Evolutionary conservation across 2,797 vertebrate genomes (phyloP), one percentile per base, ranked within the genome.

Genomic region (Buceros bicornis): DNA sequence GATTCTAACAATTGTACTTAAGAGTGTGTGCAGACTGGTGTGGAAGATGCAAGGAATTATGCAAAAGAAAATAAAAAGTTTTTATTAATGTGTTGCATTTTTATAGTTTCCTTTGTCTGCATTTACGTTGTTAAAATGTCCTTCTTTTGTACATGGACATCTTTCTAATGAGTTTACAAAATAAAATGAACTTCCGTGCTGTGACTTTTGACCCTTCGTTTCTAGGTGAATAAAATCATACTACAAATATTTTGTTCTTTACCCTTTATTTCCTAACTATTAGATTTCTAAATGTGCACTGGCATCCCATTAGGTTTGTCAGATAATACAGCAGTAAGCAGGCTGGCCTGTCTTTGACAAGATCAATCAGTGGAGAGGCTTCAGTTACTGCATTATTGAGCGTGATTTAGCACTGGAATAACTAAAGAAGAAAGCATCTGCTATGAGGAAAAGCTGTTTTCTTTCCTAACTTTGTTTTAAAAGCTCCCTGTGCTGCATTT

Each of bases 101-200:
- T 93, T 94, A 90, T 66, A 72, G 56, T 91, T 95, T 88, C 64
- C 42, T 96, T 95, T 60, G 81, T 89, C 84, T 82, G 81, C 51
- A 48, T 40, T 47, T 81, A 51, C 16, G 11, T 95, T 87, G 48
- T 94, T 58, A 16, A 90, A 40, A 84, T 40, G 17, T 67, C 82
- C 31, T 33, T 26, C 85, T 96, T 93, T 92, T 94, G 82, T 95
- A 97, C 74, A 15, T 5, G 79, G 95, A 85, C 78, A 87, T 91
- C 28, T 96, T 95, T 96, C 96, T 91, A 93, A 96, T 87, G 65
- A 78, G 96, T 97, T 97, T 97, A 97, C 96, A 97, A 91, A 97
- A 95, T 62, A 95, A 95, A 97, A 79, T n/a, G 6, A 70, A 84
- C 79, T 84, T 88, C 74, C 69, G 45, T 89, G 78, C 78, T 54